phyloP scores from a whole-genome alignment of 2,888 invertebrate species.

The Dicroscelio sp. region DNA sequence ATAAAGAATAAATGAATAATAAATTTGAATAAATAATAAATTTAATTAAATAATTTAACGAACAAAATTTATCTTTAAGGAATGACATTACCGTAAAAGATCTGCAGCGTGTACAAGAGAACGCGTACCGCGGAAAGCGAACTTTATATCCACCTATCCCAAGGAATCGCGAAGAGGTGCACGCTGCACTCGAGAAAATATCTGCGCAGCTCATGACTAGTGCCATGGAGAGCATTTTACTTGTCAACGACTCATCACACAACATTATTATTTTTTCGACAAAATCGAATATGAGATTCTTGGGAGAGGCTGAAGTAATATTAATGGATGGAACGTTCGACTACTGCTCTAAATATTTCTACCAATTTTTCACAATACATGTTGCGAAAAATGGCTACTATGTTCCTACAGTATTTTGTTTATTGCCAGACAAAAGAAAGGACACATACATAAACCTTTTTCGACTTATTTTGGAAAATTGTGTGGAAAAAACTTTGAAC shows the following conservation, averaged over 20 bases:
- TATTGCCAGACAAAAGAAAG: constrained; percentile 32
- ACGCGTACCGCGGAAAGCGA: not conserved
- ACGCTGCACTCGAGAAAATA: not conserved
- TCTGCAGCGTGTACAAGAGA: not conserved
- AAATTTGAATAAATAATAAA: not conserved
- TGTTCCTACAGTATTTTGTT: constrained; percentile 17
- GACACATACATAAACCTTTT: constrained; percentile 67
- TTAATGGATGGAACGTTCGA: constrained; percentile 41
- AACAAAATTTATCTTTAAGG: not conserved
- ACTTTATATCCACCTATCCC: not conserved
- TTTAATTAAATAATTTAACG: not conserved
- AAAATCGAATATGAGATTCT: not conserved
- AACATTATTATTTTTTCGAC: not conserved
- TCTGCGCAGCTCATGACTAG: not conserved
- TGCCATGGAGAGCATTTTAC: not conserved
- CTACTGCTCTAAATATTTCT: constrained; percentile 43
- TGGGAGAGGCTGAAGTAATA: not conserved
- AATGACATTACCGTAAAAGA: not conserved
- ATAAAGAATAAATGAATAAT: not conserved
- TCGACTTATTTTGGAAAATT: constrained; percentile 58
- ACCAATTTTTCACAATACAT: constrained; percentile 40
- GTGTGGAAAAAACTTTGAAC: not conserved
- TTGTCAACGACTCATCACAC: not conserved
- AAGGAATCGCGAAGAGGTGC: not conserved
- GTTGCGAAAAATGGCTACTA: constrained; percentile 23